Percentiles rank a stretch among this genome's conserved stretches.
Evolutionary conservation across 1,140 invertebrate species (phyloP).

Genomic region (Nasonia giraulti): DNA sequence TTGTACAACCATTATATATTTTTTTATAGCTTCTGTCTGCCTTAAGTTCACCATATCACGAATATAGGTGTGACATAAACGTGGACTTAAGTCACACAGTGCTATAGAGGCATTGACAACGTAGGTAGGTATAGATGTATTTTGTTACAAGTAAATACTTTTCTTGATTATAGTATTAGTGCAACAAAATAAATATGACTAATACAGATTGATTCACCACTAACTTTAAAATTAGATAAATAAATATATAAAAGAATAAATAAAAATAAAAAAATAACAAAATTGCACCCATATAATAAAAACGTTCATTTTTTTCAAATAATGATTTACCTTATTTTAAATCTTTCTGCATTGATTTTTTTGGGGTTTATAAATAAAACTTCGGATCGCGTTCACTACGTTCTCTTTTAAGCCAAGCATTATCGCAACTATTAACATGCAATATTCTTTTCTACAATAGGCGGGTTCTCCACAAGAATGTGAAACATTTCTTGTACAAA

Average conservation of each 20-base stretch:
- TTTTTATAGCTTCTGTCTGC: no score
- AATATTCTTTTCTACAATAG: slow-evolving; percentile 77
- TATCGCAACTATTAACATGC: slow-evolving; percentile 53
- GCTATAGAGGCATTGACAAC: no score
- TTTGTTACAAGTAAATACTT: neutral
- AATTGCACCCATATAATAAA: slow-evolving; percentile 37
- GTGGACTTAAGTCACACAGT: no score
- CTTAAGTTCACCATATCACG: no score
- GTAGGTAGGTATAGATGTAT: neutral
- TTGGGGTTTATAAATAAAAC: slow-evolving; percentile 60
- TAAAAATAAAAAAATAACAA: slow-evolving; percentile 25
- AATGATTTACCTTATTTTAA: slow-evolving; percentile 56
- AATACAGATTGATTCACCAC: neutral
- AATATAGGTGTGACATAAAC: no score
- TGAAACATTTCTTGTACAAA: slow-evolving; percentile 6
- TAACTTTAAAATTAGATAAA: neutral
- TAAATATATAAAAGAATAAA: slow-evolving; percentile 28
- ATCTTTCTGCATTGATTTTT: slow-evolving; percentile 56
- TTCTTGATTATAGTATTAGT: neutral
- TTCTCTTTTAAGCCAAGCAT: slow-evolving; percentile 58
- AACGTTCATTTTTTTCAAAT: slow-evolving; percentile 40
- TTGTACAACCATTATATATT: no score
- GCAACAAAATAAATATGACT: neutral
- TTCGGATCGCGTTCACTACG: slow-evolving; percentile 56
- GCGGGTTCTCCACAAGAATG: neutral